Evolutionary conservation across 2,113 vertebrate species (phyloP), one percentile per base, ranked within the genome.

Genomic region (Gymnorhina tibicen): DNA sequence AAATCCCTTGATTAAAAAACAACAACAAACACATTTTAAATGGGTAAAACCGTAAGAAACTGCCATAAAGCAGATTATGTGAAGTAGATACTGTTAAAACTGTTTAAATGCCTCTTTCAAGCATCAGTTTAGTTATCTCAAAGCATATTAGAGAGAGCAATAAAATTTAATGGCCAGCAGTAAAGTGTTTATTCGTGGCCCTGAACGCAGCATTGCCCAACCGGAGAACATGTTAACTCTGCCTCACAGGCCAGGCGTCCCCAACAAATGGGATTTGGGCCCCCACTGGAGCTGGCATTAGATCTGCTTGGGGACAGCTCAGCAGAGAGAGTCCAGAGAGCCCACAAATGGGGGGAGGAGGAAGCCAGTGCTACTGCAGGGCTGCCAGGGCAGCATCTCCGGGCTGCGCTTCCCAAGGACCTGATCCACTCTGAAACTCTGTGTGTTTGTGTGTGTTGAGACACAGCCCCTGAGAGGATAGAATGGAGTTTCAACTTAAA

Each of bases 81-180:
- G 94, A 91, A 93, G 93, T 74, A 96, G 89, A 91, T 93, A 95
- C 68, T 80, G 79, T 89, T 97, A 91, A 95, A 97, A 96, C 64
- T 33, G 78, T 75, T 96, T 96, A 95, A 95, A 97, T 79, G 50
- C 87, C 79, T 96, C 75, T 96, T 97, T 96, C 95, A 97, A 72
- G 66, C 93, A 94, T 64, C 79, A 93, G 62, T 96, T 97, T 97
- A 89, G 90, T 90, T 97, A 93, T 96, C 92, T 83, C 68, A 95
- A 95, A 95, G 87, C 92, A 81, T 96, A 95, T 97, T 96, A 97
- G 89, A 83, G 87, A 92, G 17, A 88, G 89, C 92, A 94, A 96
- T 97, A 95, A 92, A 96, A 93, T 88, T 50, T 97, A 95, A 97
- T 59, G 68, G 85, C 64, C 81, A 91, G 89, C 82, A 91, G 67